Evolutionary conservation across 2,797 vertebrate species (phyloP).

Genomic region (Sebastes taczanowskii): DNA sequence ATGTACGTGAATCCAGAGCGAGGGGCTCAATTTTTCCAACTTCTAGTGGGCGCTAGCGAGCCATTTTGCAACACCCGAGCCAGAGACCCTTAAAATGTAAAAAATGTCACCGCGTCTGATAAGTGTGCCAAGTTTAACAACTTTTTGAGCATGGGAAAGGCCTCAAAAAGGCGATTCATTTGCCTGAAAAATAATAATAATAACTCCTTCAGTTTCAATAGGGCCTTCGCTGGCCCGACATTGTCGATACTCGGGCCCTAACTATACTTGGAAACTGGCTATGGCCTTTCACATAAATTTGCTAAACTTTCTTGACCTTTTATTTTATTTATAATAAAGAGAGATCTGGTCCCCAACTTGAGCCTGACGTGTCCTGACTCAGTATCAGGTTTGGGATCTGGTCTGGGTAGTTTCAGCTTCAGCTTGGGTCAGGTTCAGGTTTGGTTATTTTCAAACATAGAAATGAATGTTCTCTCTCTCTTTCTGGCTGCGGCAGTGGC

Average conservation of each 20-base stretch:
- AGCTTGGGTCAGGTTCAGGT: not conserved
- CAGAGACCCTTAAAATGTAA: too few species aligned
- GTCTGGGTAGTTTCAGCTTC: not conserved
- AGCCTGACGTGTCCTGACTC: not conserved
- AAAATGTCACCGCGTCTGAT: accelerated
- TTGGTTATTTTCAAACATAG: not conserved
- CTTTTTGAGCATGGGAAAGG: too few species aligned
- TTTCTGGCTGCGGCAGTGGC: not conserved
- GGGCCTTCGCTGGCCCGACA: too few species aligned
- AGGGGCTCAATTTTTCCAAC: too few species aligned
- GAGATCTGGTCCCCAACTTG: not conserved
- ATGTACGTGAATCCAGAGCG: too few species aligned
- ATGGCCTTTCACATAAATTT: not conserved
- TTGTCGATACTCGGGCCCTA: too few species aligned
- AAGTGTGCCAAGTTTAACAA: too few species aligned
- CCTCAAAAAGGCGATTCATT: too few species aligned
- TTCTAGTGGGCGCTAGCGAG: too few species aligned
- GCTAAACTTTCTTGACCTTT: not conserved
- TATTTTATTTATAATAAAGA: not conserved
- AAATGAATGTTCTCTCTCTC: not conserved
- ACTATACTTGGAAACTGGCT: not conserved
- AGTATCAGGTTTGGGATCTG: not conserved
- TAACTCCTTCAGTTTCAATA: too few species aligned
- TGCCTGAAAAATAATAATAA: too few species aligned
- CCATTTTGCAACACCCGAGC: too few species aligned